Conservation (phyloP, 2,113 vertebrate genomes). For the Amblyornis subalaris region DNA sequence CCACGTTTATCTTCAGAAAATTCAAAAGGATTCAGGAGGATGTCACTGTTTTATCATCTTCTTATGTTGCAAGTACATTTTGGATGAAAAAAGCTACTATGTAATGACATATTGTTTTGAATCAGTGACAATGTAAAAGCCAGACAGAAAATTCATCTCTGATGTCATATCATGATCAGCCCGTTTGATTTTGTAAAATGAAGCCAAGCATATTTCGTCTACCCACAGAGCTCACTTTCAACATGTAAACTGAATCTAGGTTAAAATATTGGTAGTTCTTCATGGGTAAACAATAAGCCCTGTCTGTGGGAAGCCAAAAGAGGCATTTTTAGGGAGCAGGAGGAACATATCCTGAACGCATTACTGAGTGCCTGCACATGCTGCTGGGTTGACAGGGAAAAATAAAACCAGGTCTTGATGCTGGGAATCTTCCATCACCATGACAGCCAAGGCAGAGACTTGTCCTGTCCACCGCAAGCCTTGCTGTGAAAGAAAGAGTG, state of each 20-base stretch:
- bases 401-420: rapidly evolving
- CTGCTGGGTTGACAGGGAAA: too few relatives aligned
- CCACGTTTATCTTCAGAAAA: background rate
- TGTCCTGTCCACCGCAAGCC: rapidly evolving
- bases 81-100: background rate
- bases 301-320: background rate
- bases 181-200: background rate
- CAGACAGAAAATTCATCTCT: background rate
- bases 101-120: background rate
- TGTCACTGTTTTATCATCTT: background rate
- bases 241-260: background rate
- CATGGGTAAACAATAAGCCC: background rate
- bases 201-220: background rate
- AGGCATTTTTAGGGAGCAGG: background rate
- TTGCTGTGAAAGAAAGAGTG: background rate
- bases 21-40: background rate
- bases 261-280: background rate
- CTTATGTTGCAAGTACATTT: background rate
- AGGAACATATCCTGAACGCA: background rate
- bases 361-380: background rate
- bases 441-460: rapidly evolving
- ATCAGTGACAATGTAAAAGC: background rate
- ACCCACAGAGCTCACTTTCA: background rate
- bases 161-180: background rate
- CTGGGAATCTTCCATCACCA: too few relatives aligned